Conservation (phyloP, 23 tunicate species). For the Aplidium turbinatum region DNA sequence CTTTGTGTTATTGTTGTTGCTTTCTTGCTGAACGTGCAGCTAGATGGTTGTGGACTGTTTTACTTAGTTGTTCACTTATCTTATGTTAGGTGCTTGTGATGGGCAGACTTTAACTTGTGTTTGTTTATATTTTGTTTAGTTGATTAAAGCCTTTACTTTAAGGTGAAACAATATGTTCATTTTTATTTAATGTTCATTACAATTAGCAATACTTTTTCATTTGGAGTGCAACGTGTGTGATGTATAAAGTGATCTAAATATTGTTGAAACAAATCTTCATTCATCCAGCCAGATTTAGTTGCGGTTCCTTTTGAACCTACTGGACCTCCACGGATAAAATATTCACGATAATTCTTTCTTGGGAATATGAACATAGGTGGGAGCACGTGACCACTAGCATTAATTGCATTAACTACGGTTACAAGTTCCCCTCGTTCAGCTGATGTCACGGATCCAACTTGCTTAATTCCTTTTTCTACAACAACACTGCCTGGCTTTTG, state of each 20-base stretch:
- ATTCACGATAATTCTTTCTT: neutral
- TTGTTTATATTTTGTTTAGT: no score
- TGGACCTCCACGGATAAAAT: slow-evolving; percentile 14
- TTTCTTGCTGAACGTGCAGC: no score
- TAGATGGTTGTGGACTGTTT: no score
- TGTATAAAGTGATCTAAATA: slow-evolving; percentile 13
- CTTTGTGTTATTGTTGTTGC: no score
- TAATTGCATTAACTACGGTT: slow-evolving; percentile 6
- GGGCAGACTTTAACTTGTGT: no score
- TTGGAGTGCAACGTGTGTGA: slow-evolving; percentile 4
- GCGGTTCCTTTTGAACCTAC: slow-evolving; percentile 23
- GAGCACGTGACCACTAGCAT: slow-evolving; percentile 7
- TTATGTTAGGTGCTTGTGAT: no score
- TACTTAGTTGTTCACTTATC: no score
- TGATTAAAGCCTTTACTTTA: no score
- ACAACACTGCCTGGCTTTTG: neutral
- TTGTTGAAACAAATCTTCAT: slow-evolving; percentile 8
- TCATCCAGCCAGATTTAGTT: slow-evolving; percentile 24
- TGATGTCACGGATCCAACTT: slow-evolving; percentile 8
- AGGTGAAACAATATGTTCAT: no score
- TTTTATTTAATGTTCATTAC: no score
- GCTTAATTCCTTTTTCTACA: slow-evolving; percentile 12
- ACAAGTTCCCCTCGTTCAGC: slow-evolving; percentile 28
- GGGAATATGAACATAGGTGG: neutral
- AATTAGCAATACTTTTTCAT: slow-evolving; percentile 9